Conservation (phyloP, 2,113 vertebrate species). For the Cebus imitator region DNA sequence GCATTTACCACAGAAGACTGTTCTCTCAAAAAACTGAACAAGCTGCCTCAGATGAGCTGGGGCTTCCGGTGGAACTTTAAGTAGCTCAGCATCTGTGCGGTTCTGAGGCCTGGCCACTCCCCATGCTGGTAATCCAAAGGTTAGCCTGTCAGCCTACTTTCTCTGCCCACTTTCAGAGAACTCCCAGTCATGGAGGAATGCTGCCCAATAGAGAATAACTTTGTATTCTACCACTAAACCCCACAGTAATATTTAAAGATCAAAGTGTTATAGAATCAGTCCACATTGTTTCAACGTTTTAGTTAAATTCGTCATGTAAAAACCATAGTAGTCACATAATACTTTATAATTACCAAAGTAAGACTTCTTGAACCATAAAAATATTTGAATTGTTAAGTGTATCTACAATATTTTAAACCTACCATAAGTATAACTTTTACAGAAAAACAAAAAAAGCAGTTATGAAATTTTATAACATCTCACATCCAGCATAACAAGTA, state of each 20-base stretch:
- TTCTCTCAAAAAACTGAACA: not conserved
- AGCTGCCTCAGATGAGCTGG: not conserved
- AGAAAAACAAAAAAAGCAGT: not conserved
- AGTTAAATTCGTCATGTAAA: not conserved
- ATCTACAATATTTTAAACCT: constrained; percentile 9
- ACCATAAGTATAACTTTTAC: not conserved
- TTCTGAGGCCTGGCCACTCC: not conserved
- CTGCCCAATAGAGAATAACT: not conserved
- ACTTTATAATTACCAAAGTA: not conserved
- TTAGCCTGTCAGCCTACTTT: not conserved
- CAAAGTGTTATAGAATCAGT: not conserved
- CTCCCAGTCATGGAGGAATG: not conserved
- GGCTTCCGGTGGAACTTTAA: not conserved
- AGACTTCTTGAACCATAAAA: not conserved
- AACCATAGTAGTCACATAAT: not conserved
- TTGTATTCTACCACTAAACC: not conserved
- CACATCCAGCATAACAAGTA: not conserved
- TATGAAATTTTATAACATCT: not conserved
- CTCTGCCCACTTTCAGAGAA: not conserved
- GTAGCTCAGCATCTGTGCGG: not conserved
- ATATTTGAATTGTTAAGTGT: not conserved
- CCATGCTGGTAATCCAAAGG: not conserved
- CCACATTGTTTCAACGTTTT: not conserved
- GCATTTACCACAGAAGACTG: not conserved
- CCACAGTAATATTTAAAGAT: not conserved